Conservation (phyloP, 2,113 vertebrate genomes). For the Sinocyclocheilus grahami region DNA sequence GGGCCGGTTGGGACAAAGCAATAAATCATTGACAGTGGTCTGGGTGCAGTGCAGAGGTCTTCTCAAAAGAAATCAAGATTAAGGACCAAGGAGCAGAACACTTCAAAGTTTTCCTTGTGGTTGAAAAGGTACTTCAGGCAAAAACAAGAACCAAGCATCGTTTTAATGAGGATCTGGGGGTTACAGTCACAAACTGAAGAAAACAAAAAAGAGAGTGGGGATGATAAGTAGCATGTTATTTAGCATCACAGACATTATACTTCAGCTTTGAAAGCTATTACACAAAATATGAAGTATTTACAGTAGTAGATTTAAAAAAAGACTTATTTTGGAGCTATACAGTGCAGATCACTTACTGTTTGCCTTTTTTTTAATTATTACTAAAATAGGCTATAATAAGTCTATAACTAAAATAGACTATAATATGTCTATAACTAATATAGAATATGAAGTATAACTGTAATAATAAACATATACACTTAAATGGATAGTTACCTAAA, state of each 20-base stretch:
- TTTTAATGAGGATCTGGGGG: conserved; percentile 8
- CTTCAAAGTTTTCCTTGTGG: neutral
- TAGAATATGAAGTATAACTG: too few species aligned
- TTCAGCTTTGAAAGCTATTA: neutral
- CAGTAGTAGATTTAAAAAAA: too few species aligned
- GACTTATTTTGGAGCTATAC: too few species aligned
- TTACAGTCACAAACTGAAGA: neutral
- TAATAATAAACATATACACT: neutral
- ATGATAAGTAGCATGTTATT: neutral
- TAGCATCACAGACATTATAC: neutral
- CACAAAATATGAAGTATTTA: neutral
- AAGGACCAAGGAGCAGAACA: conserved; percentile 19
- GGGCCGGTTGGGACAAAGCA: neutral
- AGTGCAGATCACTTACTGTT: neutral
- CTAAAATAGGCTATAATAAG: too few species aligned
- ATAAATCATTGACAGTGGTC: conserved; percentile 21
- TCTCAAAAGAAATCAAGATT: conserved; percentile 25
- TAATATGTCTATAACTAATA: too few species aligned
- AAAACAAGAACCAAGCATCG: neutral
- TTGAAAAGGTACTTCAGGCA: neutral
- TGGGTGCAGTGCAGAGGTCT: neutral
- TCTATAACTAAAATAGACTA: too few species aligned
- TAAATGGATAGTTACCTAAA: too few species aligned
- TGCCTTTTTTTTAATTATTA: too few species aligned
- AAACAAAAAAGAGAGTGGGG: neutral